phyloP scores from a whole-genome alignment of 1,140 invertebrate genomes.

The Microplitis mediator region DNA sequence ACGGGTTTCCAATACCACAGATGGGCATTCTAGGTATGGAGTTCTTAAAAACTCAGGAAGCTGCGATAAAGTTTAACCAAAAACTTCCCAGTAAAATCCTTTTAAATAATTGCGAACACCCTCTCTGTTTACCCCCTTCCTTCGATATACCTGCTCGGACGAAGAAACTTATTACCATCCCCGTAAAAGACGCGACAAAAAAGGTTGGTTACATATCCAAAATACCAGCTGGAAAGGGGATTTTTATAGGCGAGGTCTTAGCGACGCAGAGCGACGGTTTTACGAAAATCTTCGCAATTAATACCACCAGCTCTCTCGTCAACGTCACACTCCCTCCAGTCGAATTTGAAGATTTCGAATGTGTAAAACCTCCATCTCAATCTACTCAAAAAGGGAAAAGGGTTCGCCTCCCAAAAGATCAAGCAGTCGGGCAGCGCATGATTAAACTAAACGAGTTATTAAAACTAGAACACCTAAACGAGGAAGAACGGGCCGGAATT shows the following conservation, averaged over 20 bases:
- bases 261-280: neutral
- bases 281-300: conserved; percentile 13
- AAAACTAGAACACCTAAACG: conserved; percentile 1
- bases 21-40: neutral
- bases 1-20: neutral
- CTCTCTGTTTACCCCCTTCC: neutral
- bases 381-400: neutral
- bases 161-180: neutral
- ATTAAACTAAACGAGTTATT: neutral
- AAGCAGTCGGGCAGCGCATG: neutral
- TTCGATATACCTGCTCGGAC: neutral
- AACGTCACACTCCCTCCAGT: conserved; percentile 7
- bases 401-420: neutral
- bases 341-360: conserved; percentile 11
- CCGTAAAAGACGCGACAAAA: neutral
- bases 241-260: conserved; percentile 14
- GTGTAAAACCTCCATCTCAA: neutral
- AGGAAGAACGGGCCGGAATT: neutral
- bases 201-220: neutral
- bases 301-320: neutral
- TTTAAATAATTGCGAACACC: neutral
- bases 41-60: neutral
- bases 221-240: conserved; percentile 39
- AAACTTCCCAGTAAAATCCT: neutral
- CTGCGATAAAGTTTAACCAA: neutral